Evolutionary conservation across 2,113 vertebrate species (phyloP).

Genomic region (Laterallus jamaicensis): DNA sequence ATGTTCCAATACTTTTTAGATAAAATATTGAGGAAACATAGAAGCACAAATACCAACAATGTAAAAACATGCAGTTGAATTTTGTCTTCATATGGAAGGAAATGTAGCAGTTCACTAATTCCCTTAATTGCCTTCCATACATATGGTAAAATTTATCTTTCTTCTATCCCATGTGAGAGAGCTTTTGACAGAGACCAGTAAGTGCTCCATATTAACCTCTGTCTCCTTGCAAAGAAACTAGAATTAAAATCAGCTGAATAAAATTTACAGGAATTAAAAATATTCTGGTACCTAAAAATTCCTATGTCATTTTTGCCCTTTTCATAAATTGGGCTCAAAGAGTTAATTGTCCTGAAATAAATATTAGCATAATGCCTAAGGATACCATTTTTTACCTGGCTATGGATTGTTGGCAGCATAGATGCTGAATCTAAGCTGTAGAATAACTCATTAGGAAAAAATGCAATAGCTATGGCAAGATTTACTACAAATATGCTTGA

Average conservation of each 20-base stretch:
- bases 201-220: neutral
- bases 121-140: neutral
- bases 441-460: slow-evolving; percentile 74
- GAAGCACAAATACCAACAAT: neutral
- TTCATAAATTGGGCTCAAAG: slow-evolving; percentile 10
- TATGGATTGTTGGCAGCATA: slow-evolving; percentile 52
- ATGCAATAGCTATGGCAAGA: slow-evolving; percentile 61
- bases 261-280: neutral
- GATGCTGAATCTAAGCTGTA: slow-evolving; percentile 53
- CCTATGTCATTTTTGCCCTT: neutral
- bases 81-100: neutral
- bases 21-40: neutral
- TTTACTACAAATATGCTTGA: slow-evolving; percentile 73
- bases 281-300: neutral
- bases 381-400: slow-evolving; percentile 57
- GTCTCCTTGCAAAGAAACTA: neutral
- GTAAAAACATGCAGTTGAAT: neutral
- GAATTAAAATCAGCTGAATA: neutral
- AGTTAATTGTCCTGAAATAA: slow-evolving; percentile 66
- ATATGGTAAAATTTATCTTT: neutral
- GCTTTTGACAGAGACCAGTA: neutral
- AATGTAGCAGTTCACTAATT: neutral
- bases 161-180: neutral
- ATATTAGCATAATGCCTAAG: slow-evolving; percentile 59
- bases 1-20: neutral